phyloP scores from a whole-genome alignment of 2,113 vertebrate genomes.

The Etheostoma spectabile region DNA sequence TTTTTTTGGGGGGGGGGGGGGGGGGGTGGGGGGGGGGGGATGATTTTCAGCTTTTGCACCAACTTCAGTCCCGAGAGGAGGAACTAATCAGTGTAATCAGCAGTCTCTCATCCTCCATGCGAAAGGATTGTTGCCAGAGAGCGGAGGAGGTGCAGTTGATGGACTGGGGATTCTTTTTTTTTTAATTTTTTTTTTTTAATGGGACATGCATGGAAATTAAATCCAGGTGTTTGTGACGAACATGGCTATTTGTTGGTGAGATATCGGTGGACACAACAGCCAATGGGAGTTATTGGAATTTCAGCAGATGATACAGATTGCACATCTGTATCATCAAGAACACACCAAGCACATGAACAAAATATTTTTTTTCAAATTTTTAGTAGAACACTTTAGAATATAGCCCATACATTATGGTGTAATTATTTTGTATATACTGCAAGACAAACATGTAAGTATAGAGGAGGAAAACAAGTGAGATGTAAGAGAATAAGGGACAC shows the following conservation, averaged over 20 bases:
- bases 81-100: slow-evolving; percentile 42
- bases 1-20: neutral
- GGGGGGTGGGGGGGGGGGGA: neutral
- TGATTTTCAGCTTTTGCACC: slow-evolving; percentile 6
- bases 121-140: slow-evolving; percentile 24
- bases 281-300: neutral
- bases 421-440: neutral
- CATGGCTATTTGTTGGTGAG: neutral
- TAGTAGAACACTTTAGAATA: slow-evolving; percentile 11
- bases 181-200: slow-evolving; percentile 2
- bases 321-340: neutral
- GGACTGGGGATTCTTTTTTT: neutral
- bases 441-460: neutral
- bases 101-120: slow-evolving; percentile 13
- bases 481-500: neutral
- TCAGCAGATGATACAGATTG: neutral
- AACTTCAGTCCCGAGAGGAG: slow-evolving; percentile 9
- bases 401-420: slow-evolving; percentile 11
- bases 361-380: neutral
- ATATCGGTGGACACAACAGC: neutral
- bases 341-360: slow-evolving; percentile 46
- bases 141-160: neutral
- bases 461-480: neutral
- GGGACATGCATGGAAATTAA: neutral
- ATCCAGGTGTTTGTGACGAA: neutral